Conservation (phyloP, 1,140 invertebrate species). For the Bombus superbus region DNA sequence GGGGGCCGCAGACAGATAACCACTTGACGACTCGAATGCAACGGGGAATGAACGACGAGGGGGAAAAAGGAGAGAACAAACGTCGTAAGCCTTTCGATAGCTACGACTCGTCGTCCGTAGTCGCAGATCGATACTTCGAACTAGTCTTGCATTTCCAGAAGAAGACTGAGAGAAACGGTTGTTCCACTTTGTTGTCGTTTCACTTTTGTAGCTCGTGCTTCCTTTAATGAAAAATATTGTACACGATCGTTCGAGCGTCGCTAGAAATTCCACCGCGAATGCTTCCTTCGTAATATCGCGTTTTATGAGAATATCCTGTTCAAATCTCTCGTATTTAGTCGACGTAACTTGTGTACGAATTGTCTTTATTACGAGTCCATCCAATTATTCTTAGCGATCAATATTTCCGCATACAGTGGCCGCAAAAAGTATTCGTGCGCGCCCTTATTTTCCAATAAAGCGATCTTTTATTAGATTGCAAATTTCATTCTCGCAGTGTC, state of each 20-base stretch:
- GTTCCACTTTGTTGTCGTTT: not conserved
- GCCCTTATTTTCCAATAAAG: too few species aligned
- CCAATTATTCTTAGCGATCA: too few species aligned
- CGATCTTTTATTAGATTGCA: too few species aligned
- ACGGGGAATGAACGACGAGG: not conserved
- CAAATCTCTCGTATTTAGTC: too few species aligned
- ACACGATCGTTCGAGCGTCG: too few species aligned
- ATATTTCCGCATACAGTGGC: too few species aligned
- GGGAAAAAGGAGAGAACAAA: not conserved
- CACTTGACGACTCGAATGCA: not conserved
- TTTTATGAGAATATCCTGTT: too few species aligned
- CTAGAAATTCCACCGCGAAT: not conserved
- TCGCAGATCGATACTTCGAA: slow-evolving; percentile 18
- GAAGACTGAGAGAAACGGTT: not conserved
- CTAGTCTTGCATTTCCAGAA: not conserved
- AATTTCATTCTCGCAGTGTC: too few species aligned
- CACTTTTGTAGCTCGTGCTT: not conserved
- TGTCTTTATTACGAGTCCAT: too few species aligned
- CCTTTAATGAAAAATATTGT: not conserved
- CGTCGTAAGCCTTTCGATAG: slow-evolving; percentile 27
- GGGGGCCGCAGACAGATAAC: slow-evolving; percentile 14
- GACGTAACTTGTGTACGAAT: too few species aligned
- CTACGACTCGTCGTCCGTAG: not conserved
- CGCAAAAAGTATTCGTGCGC: too few species aligned
- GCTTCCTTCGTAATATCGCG: too few species aligned